Evolutionary conservation across 2,797 vertebrate species (phyloP).

Genomic region (Caiman crocodilus): DNA sequence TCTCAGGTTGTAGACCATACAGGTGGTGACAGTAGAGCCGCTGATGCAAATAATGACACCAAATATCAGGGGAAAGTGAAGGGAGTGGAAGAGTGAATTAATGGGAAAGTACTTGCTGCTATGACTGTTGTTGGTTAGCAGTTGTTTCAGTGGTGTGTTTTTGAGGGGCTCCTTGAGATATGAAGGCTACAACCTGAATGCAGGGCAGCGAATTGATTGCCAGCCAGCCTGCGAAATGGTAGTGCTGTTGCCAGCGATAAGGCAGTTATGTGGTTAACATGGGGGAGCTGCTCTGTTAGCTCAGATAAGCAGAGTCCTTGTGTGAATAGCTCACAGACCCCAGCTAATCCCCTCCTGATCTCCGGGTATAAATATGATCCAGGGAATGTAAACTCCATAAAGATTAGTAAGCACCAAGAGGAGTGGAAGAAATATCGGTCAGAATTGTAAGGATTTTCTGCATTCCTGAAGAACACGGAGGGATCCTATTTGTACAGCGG

Average conservation of each 20-base stretch:
- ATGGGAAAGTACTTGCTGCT: background rate
- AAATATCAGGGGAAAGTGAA: background rate
- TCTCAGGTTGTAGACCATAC: conserved; percentile 10
- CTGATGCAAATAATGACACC: background rate
- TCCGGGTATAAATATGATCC: conserved; percentile 74
- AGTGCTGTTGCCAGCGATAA: background rate
- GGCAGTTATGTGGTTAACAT: conserved; percentile 44
- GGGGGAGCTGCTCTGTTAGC: conserved; percentile 33
- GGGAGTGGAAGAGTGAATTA: background rate
- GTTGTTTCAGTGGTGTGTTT: background rate
- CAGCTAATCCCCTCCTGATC: conserved; percentile 67
- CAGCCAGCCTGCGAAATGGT: accelerated
- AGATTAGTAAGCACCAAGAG: conserved; percentile 57
- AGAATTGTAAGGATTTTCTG: conserved; percentile 41
- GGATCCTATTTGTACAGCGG: background rate
- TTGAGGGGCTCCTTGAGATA: background rate
- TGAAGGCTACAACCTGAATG: background rate
- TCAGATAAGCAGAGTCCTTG: conserved; percentile 62
- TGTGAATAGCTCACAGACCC: conserved; percentile 48
- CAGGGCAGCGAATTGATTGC: background rate
- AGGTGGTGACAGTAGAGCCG: conserved; percentile 8
- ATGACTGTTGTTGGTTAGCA: background rate
- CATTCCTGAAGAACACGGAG: conserved; percentile 62
- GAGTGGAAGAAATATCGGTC: conserved; percentile 37
- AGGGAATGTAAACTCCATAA: conserved; percentile 74